Percentiles rank a stretch among this genome's conserved stretches.
These are phyloP conservation scores for Oikopleura albicans DNA, from an alignment of 23 tunicate genomes.

Conservation along the genomic window DNA sequence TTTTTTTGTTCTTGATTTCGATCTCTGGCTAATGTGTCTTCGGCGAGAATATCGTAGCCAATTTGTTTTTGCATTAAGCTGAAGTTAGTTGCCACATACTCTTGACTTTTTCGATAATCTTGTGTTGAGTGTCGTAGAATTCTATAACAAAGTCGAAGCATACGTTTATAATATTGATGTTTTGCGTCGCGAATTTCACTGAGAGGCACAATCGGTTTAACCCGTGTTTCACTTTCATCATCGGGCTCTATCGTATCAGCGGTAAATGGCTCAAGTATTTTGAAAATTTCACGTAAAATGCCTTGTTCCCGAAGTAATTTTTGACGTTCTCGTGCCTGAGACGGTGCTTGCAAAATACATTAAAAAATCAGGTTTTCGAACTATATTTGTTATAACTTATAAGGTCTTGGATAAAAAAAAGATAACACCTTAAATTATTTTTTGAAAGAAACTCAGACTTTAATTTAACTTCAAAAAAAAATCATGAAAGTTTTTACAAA, in stretches of 20 bases:
- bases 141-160: conserved; percentile 77
- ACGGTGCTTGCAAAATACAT: no score
- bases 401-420: no score
- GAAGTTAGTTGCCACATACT: conserved; percentile 85
- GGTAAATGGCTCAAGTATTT: conserved; percentile 41
- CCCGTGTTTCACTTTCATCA: neutral
- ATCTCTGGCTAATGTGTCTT: conserved; percentile 93
- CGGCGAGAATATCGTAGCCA: conserved; percentile 93
- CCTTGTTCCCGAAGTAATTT: conserved; percentile 79
- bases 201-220: conserved; percentile 17
- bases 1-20: no score
- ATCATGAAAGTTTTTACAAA: no score
- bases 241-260: no score
- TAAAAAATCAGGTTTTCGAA: no score
- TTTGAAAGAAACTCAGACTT: no score
- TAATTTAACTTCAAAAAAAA: no score
- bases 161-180: conserved; percentile 67
- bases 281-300: conserved; percentile 64
- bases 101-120: conserved; percentile 94
- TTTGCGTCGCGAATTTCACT: conserved; percentile 55
- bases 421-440: no score
- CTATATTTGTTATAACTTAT: no score
- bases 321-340: conserved; percentile 86
- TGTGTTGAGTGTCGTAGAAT: conserved; percentile 70
- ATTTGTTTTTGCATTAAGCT: conserved; percentile 91